Evolutionary conservation across 2,888 invertebrate genomes (phyloP).

Genomic region (Pyrgus malvae): DNA sequence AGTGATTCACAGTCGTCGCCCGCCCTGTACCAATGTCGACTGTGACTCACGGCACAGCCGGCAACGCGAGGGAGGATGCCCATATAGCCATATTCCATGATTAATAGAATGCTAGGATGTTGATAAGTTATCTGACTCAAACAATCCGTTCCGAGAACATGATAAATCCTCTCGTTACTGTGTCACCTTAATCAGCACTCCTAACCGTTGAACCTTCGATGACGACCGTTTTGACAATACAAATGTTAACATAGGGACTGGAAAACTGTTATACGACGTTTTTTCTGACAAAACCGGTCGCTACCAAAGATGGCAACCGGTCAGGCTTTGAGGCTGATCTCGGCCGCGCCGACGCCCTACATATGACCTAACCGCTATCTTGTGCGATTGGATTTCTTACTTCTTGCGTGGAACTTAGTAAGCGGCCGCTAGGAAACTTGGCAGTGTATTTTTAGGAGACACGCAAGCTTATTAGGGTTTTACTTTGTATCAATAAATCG

Average conservation of each 20-base stretch:
- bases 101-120: constrained; percentile 49
- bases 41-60: constrained; percentile 30
- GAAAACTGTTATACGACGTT: constrained; percentile 51
- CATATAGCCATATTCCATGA: constrained; percentile 58
- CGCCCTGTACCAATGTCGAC: constrained; percentile 50
- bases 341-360: constrained; percentile 57
- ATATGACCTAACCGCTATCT: constrained; percentile 49
- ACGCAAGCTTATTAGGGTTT: background rate
- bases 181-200: background rate
- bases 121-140: constrained; percentile 6
- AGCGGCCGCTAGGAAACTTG: constrained; percentile 9
- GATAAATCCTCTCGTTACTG: background rate
- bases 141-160: background rate
- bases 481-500: constrained; percentile 8
- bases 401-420: constrained; percentile 24
- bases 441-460: background rate
- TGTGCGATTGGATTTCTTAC: constrained; percentile 35
- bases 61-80: constrained; percentile 42
- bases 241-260: constrained; percentile 47
- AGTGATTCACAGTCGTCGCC: constrained; percentile 50
- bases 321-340: constrained; percentile 70
- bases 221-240: constrained; percentile 15
- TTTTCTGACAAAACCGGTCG: constrained; percentile 70
- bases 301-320: constrained; percentile 74
- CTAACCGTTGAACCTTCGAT: constrained; percentile 30